These are phyloP conservation scores for Oreortyx pictus DNA, from an alignment of 2,797 vertebrate genomes.

Conservation along the genomic window DNA sequence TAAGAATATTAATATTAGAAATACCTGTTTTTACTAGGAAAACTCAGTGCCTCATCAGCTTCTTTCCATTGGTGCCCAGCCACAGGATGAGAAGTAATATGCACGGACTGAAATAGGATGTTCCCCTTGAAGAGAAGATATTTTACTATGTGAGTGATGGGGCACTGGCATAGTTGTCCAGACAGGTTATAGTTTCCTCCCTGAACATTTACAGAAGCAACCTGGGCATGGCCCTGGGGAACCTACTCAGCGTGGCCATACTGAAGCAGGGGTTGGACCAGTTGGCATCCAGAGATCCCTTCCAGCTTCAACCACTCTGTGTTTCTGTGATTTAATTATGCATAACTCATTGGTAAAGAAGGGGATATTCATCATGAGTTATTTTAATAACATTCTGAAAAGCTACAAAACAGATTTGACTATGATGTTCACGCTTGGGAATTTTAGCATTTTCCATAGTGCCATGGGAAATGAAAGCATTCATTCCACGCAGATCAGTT, in stretches of 20 bases:
- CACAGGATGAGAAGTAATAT: background rate
- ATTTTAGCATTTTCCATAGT: background rate
- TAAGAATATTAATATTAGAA: background rate
- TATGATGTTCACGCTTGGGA: background rate
- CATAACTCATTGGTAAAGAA: background rate
- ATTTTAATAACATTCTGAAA: background rate
- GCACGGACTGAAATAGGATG: background rate
- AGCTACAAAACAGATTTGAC: background rate
- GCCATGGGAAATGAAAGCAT: background rate
- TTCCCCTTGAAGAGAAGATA: background rate
- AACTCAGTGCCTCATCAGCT: background rate
- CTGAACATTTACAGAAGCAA: background rate
- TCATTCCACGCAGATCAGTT: background rate
- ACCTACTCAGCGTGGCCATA: background rate
- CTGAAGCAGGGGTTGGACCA: background rate
- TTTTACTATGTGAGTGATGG: background rate
- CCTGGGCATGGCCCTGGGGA: background rate
- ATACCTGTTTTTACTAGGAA: background rate
- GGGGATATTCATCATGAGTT: background rate
- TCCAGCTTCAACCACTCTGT: too few relatives aligned
- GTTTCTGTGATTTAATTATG: background rate
- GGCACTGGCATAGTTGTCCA: background rate
- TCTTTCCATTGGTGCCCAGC: background rate
- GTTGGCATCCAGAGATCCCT: background rate
- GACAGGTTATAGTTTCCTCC: background rate